These are phyloP conservation scores for Oopsacas minuta DNA, from an alignment of 37 sponge, comb jelly and placozoan genomes.

Conservation along the genomic window DNA sequence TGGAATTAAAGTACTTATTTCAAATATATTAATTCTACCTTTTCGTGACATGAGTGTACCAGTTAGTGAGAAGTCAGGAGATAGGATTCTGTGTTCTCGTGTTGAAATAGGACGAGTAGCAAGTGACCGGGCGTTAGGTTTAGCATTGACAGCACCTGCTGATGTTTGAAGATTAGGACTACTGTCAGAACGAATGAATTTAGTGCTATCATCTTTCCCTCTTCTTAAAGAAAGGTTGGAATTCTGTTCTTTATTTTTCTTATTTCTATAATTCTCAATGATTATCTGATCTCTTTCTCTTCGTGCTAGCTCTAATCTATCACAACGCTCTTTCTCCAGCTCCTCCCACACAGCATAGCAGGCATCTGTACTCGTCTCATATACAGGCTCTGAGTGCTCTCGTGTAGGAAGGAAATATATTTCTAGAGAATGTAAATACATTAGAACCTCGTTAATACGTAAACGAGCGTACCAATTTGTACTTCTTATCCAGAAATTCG, in stretches of 20 bases:
- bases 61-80: not conserved
- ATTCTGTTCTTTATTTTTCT: not conserved
- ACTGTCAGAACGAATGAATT: not conserved
- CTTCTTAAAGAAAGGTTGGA: not conserved
- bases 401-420: not conserved
- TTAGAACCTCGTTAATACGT: too few relatives aligned
- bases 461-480: too few relatives aligned
- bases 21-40: not conserved
- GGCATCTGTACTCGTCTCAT: not conserved
- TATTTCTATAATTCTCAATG: not conserved
- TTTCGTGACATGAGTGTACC: not conserved
- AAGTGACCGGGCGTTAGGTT: constrained; percentile 11
- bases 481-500: too few relatives aligned
- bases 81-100: not conserved
- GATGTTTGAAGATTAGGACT: not conserved
- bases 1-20: too few relatives aligned
- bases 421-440: not conserved
- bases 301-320: not conserved
- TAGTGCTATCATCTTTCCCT: not conserved
- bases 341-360: constrained; percentile 16
- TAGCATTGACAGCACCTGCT: not conserved
- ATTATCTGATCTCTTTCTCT: not conserved
- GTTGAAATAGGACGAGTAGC: not conserved
- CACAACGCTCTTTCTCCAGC: not conserved
- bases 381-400: not conserved